phyloP scores from a whole-genome alignment of 2,113 vertebrate genomes.

The Ptilorrhoa leucosticta region DNA sequence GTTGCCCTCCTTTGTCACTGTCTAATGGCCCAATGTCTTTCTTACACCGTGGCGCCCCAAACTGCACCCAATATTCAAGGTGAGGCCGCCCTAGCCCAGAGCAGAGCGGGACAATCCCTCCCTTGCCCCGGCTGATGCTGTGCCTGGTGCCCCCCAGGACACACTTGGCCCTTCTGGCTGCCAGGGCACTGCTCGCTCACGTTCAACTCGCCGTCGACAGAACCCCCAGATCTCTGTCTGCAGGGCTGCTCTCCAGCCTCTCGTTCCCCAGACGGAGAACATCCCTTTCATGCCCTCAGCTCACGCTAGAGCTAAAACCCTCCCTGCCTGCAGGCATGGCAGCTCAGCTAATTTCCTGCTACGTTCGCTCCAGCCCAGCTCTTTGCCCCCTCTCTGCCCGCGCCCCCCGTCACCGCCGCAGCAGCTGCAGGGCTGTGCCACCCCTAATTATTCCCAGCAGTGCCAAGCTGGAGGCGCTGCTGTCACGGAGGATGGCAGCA shows the following conservation, averaged over 20 bases:
- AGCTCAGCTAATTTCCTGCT: slow-evolving; percentile 46
- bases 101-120: neutral
- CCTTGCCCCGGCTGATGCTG: neutral
- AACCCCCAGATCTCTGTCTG: neutral
- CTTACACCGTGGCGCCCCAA: neutral
- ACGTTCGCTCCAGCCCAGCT: neutral
- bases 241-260: no score
- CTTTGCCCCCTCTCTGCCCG: neutral
- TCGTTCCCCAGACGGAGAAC: neutral
- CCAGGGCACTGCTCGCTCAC: neutral
- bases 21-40: no score
- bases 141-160: neutral
- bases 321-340: neutral
- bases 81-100: accelerated
- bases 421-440: slow-evolving; percentile 61
- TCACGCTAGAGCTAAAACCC: neutral
- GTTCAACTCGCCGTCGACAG: accelerated
- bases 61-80: accelerated
- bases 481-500: slow-evolving; percentile 62
- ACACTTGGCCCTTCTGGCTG: accelerated
- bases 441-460: slow-evolving; percentile 49
- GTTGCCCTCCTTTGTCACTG: accelerated
- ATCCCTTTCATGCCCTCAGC: neutral
- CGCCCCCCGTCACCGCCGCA: neutral
- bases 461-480: slow-evolving; percentile 49